Evolutionary conservation across 2,113 vertebrate genomes (phyloP).

Genomic region (Plecturocebus donacophilus): DNA sequence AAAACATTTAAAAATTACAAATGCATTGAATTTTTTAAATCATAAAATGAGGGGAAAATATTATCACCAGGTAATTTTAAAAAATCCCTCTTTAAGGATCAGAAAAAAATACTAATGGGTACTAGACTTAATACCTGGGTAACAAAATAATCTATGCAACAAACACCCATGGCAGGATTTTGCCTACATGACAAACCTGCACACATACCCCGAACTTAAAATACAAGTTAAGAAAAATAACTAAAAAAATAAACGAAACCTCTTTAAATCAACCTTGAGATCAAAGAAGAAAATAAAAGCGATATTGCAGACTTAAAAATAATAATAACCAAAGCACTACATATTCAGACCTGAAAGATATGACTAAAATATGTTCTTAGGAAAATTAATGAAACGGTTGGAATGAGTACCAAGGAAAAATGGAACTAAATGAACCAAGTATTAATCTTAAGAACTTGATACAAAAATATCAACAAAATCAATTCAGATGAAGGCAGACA

Average conservation of each 20-base stretch:
- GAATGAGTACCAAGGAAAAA: not conserved
- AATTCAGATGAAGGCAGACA: not conserved
- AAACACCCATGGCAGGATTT: no score
- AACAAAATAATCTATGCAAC: no score
- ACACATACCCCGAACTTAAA: no score
- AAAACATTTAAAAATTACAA: not conserved
- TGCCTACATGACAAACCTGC: no score
- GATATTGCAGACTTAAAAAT: not conserved
- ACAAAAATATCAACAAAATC: not conserved
- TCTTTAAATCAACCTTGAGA: not conserved
- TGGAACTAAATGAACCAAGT: not conserved
- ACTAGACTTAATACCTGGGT: no score
- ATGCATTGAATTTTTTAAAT: not conserved
- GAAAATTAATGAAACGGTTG: not conserved
- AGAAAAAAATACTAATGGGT: no score
- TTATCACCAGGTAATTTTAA: not conserved
- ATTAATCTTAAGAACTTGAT: not conserved
- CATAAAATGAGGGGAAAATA: not conserved
- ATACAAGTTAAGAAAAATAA: no score
- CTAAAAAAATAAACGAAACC: no score
- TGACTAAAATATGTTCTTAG: not conserved
- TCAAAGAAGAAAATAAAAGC: not conserved
- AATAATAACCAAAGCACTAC: not conserved
- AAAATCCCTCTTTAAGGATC: not conserved
- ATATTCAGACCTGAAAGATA: not conserved